Percentiles rank a stretch among this genome's conserved stretches.
Evolutionary conservation across 2,797 vertebrate species (phyloP).

Genomic region (Halcyon badia): DNA sequence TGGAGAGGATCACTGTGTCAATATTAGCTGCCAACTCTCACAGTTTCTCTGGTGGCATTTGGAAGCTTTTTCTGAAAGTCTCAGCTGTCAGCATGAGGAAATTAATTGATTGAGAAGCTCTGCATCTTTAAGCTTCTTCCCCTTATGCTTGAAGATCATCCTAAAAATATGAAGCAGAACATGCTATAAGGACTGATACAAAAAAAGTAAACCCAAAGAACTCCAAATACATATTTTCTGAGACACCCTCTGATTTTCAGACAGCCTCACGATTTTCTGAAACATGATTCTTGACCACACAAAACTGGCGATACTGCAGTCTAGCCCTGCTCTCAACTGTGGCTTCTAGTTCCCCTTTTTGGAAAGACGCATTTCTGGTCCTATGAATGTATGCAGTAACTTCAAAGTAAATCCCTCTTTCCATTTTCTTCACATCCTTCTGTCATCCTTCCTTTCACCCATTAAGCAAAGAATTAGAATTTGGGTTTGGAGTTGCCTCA

Average conservation of each 20-base stretch:
- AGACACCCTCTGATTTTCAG: background rate
- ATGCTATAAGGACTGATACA: background rate
- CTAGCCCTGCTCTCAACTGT: background rate
- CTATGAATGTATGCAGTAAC: background rate
- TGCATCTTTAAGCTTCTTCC: background rate
- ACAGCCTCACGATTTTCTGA: background rate
- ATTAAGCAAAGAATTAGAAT: background rate
- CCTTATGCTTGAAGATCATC: background rate
- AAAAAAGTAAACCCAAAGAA: background rate
- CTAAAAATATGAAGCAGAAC: conserved; percentile 9
- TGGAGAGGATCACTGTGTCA: background rate
- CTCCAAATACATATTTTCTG: background rate
- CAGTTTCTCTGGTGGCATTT: conserved; percentile 3
- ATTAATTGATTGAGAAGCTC: background rate
- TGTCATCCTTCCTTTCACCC: background rate
- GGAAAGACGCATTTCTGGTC: background rate
- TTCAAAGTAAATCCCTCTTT: background rate
- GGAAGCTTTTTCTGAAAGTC: conserved; percentile 7
- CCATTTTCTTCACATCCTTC: background rate
- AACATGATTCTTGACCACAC: background rate
- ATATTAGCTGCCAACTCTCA: background rate
- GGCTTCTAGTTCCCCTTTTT: background rate
- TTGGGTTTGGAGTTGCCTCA: background rate
- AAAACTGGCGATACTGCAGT: background rate
- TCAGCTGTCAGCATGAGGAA: background rate